A percentile compares a stretch with the other conserved stretches of the same genome.
Evolutionary conservation across 35 echinoderm and acorn worm species (phyloP).

Genomic region (Eucidaris tribuloides): DNA sequence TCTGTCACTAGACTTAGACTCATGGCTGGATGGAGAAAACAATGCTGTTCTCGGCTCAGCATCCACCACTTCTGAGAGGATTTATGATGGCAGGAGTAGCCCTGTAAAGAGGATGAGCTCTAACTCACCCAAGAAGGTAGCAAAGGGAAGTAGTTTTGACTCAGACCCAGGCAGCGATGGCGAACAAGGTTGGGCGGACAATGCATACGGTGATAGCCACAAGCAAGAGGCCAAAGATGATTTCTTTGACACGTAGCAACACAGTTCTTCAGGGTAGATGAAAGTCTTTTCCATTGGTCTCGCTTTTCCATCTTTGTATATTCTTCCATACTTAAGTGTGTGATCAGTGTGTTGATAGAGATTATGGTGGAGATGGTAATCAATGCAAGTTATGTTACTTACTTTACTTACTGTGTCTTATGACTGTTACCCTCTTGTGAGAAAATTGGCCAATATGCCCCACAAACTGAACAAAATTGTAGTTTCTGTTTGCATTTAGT

Average conservation of each 20-base stretch:
- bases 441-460: too few relatives aligned
- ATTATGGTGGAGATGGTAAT: too few relatives aligned
- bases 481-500: too few relatives aligned
- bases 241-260: constrained; percentile 78
- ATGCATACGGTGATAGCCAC: not conserved
- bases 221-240: constrained; percentile 38
- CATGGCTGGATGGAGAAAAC: constrained; percentile 91
- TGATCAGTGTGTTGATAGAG: too few relatives aligned
- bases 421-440: too few relatives aligned
- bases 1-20: constrained; percentile 52
- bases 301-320: too few relatives aligned
- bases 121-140: not conserved
- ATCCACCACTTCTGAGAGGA: constrained; percentile 83
- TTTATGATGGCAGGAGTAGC: constrained; percentile 89
- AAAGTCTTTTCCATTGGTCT: too few relatives aligned
- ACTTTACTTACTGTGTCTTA: too few relatives aligned
- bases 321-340: too few relatives aligned
- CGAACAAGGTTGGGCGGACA: constrained; percentile 44
- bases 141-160: not conserved
- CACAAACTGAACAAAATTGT: too few relatives aligned
- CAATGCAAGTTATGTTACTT: too few relatives aligned
- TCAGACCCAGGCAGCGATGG: constrained; percentile 38
- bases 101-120: constrained; percentile 34
- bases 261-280: too few relatives aligned
- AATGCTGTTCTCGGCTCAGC: constrained; percentile 65